A percentile compares a stretch with the other conserved stretches of the same genome.
Evolutionary conservation across 2,113 vertebrate genomes (phyloP).

Genomic region (Scartelaos histophorus): DNA sequence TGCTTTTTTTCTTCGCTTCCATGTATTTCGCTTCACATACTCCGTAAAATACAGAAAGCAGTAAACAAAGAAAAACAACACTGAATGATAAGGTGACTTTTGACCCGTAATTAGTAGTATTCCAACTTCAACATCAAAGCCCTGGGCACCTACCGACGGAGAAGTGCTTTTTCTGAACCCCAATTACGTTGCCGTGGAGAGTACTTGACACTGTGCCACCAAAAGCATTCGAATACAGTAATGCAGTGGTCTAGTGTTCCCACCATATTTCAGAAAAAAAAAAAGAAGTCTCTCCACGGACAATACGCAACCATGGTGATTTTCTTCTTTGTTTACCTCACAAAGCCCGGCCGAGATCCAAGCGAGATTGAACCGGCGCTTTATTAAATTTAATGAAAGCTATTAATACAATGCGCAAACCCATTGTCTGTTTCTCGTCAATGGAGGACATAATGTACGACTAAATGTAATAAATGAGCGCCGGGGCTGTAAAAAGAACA

Average conservation of each 20-base stretch:
- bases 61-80: no score
- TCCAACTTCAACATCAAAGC: background rate
- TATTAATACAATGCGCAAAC: conserved; percentile 51
- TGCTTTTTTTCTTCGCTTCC: no score
- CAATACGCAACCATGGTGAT: conserved; percentile 1
- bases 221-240: background rate
- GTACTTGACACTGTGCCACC: background rate
- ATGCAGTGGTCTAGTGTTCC: conserved; percentile 3
- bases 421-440: conserved; percentile 54
- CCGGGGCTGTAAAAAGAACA: conserved; percentile 33
- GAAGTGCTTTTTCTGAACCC: background rate
- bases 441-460: conserved; percentile 45
- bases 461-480: conserved; percentile 51
- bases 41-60: no score
- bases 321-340: conserved; percentile 58
- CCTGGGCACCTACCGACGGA: background rate
- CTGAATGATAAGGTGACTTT: no score
- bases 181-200: background rate
- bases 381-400: conserved; percentile 62
- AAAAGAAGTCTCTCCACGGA: conserved; percentile 11
- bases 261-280: conserved; percentile 6
- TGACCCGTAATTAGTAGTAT: no score
- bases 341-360: conserved; percentile 45
- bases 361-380: conserved; percentile 48
- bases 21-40: no score